phyloP scores from a whole-genome alignment of 2,797 vertebrate species.

The Leucoraja ocellata region DNA sequence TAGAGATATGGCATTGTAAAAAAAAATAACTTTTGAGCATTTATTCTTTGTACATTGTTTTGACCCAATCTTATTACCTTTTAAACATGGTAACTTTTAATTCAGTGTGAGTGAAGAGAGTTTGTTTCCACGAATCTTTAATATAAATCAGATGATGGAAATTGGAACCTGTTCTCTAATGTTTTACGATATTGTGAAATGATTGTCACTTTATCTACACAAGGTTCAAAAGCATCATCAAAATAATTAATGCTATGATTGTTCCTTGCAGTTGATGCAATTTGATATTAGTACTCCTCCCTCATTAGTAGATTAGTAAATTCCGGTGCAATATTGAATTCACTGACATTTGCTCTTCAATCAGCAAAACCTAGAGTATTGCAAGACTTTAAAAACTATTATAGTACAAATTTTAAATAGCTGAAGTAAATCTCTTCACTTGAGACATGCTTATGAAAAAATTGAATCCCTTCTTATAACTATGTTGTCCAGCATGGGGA shows the following conservation, averaged over 20 bases:
- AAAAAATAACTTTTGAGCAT: neutral
- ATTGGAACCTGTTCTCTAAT: neutral
- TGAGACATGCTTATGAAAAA: neutral
- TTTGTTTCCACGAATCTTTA: neutral
- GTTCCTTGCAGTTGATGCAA: slow-evolving; percentile 11
- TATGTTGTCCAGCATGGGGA: neutral
- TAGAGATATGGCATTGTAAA: too few species aligned
- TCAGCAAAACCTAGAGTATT: neutral
- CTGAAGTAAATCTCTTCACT: neutral
- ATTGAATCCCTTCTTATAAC: neutral
- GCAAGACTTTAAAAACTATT: too few species aligned
- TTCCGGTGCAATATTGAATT: neutral
- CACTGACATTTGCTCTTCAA: neutral
- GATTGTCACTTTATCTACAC: neutral
- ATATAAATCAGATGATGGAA: neutral
- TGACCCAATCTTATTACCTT: neutral
- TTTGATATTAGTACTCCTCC: neutral
- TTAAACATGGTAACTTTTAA: neutral
- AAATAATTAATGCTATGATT: neutral
- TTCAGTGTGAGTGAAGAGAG: neutral
- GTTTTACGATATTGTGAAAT: neutral
- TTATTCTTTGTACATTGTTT: neutral
- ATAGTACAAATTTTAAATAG: neutral
- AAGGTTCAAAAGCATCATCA: slow-evolving; percentile 12
- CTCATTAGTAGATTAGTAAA: slow-evolving; percentile 23